Percentiles rank a stretch among this genome's conserved stretches.
Evolutionary conservation across 2,797 vertebrate species (phyloP).

Genomic region (Anguilla anguilla): DNA sequence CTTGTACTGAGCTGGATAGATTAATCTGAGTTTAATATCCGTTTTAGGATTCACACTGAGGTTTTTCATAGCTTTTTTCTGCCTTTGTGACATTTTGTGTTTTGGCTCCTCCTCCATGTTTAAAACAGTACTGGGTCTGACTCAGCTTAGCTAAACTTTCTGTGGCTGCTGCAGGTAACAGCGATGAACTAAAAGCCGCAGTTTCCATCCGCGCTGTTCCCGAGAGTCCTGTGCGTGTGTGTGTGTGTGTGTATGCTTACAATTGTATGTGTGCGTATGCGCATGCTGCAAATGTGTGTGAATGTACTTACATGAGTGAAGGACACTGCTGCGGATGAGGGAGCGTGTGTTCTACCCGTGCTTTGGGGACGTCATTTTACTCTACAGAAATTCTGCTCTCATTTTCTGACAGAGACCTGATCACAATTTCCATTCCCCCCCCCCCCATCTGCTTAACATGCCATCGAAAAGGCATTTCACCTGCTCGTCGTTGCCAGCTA

Average conservation of each 20-base stretch:
- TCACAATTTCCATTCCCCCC: background rate
- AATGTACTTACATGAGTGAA: too few relatives aligned
- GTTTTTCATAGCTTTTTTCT: background rate
- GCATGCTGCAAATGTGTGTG: background rate
- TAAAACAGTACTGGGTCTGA: background rate
- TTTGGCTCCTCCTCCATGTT: background rate
- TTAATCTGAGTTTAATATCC: background rate
- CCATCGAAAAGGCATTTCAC: background rate
- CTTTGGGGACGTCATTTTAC: background rate
- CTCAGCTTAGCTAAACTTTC: background rate
- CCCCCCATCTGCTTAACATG: background rate
- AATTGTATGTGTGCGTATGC: background rate
- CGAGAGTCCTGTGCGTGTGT: background rate
- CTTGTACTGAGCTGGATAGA: background rate
- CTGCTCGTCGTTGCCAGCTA: background rate
- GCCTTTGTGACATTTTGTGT: background rate
- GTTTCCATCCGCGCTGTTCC: background rate
- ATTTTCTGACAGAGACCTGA: background rate
- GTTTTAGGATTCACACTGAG: background rate
- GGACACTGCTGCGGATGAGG: background rate
- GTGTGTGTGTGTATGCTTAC: background rate
- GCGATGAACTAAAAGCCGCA: background rate
- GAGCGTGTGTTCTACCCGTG: background rate
- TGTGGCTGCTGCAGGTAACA: background rate
- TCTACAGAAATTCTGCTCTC: background rate